phyloP scores from a whole-genome alignment of 2,113 vertebrate genomes.

The Phocoena sinus region DNA sequence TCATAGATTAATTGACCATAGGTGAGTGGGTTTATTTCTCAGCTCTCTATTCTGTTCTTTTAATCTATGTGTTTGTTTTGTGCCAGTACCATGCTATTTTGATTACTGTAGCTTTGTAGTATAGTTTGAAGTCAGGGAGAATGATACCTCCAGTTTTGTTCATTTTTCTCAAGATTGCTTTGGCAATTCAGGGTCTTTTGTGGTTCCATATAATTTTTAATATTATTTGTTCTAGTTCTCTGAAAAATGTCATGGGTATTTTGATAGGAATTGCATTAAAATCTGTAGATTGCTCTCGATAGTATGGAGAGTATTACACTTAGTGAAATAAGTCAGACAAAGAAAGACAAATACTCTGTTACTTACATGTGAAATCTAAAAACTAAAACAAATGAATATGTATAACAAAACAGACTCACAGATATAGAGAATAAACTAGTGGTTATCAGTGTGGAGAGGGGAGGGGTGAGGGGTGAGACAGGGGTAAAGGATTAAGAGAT shows the following conservation, averaged over 20 bases:
- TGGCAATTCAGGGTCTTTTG: not conserved
- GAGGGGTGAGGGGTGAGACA: not conserved
- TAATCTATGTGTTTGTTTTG: not conserved
- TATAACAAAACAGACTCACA: not conserved
- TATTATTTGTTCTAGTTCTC: not conserved
- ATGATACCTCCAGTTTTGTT: not conserved
- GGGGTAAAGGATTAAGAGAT: not conserved
- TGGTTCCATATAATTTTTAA: not conserved
- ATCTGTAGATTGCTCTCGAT: not conserved
- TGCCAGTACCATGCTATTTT: not conserved
- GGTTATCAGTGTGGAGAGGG: not conserved
- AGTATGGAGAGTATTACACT: not conserved
- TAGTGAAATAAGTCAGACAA: not conserved
- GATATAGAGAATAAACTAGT: not conserved
- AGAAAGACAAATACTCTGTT: not conserved
- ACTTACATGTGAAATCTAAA: not conserved
- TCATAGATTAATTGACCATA: not conserved
- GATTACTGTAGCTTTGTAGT: not conserved
- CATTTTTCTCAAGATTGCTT: not conserved
- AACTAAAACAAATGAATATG: not conserved
- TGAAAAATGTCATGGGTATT: not conserved
- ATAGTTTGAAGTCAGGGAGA: not conserved
- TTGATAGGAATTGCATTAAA: not conserved
- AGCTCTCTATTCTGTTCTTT: not conserved
- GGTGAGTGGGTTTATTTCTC: not conserved